A percentile compares a stretch with the other conserved stretches of the same genome.
Conservation (phyloP, 2,888 invertebrate genomes). For the Lycophotia porphyrea region DNA sequence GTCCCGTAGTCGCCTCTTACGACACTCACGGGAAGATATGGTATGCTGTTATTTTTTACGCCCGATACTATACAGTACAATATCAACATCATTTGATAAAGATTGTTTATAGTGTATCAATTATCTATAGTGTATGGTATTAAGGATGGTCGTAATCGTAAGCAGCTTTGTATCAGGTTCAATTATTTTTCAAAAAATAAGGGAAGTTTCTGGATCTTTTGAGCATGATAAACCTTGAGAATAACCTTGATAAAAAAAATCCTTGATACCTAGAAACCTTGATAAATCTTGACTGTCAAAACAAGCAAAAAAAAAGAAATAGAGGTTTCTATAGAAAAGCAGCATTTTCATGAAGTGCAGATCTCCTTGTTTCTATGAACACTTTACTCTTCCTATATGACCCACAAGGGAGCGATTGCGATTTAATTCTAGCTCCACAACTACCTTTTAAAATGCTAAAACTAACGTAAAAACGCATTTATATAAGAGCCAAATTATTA, state of each 20-base stretch:
- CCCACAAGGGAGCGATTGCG: slow-evolving; percentile 29
- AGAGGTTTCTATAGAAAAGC: background rate
- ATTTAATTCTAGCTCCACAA: slow-evolving; percentile 14
- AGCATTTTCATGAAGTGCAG: slow-evolving; percentile 16
- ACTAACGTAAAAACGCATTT: background rate
- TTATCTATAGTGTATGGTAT: background rate
- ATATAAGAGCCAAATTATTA: too few relatives aligned
- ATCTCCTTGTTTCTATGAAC: slow-evolving; percentile 26
- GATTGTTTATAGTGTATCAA: background rate
- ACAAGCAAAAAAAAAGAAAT: background rate
- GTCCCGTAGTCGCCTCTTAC: too few relatives aligned
- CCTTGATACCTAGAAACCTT: too few relatives aligned
- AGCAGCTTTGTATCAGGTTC: background rate
- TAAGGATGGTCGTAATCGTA: background rate
- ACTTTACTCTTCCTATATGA: slow-evolving; percentile 25
- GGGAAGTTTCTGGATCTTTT: background rate
- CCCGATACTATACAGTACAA: too few relatives aligned
- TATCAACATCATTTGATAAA: background rate
- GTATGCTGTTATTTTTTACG: too few relatives aligned
- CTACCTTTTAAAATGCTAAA: slow-evolving; percentile 39
- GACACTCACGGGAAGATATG: too few relatives aligned
- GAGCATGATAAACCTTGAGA: too few relatives aligned
- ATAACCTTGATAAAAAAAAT: too few relatives aligned
- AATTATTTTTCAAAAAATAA: background rate
- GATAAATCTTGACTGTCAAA: too few relatives aligned